Evolutionary conservation across 2,888 invertebrate genomes (phyloP), one percentile per base, ranked within the genome.

Genomic region (Heliothis peltigera): DNA sequence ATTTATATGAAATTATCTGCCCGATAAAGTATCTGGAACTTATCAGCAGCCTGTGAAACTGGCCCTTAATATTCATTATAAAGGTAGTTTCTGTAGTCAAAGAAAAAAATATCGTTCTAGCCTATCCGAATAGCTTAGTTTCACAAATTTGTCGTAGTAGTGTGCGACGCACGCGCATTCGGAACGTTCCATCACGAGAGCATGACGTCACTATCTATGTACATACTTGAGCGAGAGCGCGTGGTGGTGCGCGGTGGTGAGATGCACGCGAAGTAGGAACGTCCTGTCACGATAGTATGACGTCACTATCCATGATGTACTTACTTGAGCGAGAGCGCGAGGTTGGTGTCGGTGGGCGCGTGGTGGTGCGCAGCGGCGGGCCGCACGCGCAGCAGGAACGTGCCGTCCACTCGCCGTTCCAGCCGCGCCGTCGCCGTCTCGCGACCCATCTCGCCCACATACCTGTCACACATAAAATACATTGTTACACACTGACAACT

Each of bases 391-490:
- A 98, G 94, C 89, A 98, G 95, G 94, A 97, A 98, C n/a, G 98
- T 98, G 82, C 98, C 98, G 90, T 98, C 96, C 84, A 97, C 96
- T 67, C 98, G 96, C 71, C 96, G 95, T 87, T 98, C 97, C 73
- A 98, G 93, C 55, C 97, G 96, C 69, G 95, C 93, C 43, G 97
- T 96, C 10, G 98, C 98, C 67, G 96, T 96, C 81, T 97, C 97
- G 61, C 98, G 96, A 32, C 97, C 97, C 98, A 98, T 98, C 92
- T 97, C 98, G 8, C 98, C 98, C 51, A 97, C 98, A 90, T 98
- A 98, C 98, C 97, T 96, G 87, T 67, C 28, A 8, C 4, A 15
- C 1, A 19, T 5, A 42, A 4, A 17, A 6, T 17, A 25, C 12
- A 22, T 4, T 3, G 15, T 22, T 32, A 61, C 68, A 89, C n/a